Conservation (phyloP, 2,888 invertebrate species). For the Cheilosia vernalis region DNA sequence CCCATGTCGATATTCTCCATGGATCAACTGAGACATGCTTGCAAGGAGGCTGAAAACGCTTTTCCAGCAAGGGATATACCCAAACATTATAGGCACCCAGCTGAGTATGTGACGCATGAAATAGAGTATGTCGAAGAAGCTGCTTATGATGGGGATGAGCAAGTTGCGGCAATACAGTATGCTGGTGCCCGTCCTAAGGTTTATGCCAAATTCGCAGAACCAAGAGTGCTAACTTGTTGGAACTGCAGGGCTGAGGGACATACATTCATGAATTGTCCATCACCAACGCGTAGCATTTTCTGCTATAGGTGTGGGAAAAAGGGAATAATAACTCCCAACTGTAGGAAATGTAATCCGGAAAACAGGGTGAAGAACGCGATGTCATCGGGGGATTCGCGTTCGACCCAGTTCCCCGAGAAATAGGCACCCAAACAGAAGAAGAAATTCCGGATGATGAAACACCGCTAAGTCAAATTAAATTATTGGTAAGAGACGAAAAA, state of each 20-base stretch:
- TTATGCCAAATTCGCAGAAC: too few species aligned
- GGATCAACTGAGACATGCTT: slow-evolving; percentile 1
- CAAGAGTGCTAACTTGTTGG: neutral
- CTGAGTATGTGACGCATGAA: neutral
- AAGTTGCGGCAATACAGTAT: neutral
- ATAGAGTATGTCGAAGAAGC: neutral
- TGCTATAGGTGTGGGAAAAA: slow-evolving; percentile 4
- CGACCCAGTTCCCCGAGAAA: neutral
- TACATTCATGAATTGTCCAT: neutral
- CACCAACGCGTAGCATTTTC: neutral
- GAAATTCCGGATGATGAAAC: neutral
- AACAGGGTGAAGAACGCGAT: slow-evolving; percentile 12
- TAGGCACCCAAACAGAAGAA: neutral
- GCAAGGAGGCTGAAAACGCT: slow-evolving; percentile 12
- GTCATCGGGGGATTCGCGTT: slow-evolving; percentile 9
- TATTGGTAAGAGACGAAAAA: too few species aligned
- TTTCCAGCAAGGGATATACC: neutral
- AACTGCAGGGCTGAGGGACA: neutral
- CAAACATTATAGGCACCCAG: neutral
- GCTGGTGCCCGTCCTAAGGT: neutral
- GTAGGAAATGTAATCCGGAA: neutral
- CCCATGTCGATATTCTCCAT: neutral
- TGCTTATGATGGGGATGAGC: neutral
- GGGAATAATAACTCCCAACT: slow-evolving; percentile 3
- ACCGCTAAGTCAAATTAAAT: neutral